Base-by-base conservation (phyloP, 2,888 invertebrate species). In the Microctonus aethiopoides region DNA sequence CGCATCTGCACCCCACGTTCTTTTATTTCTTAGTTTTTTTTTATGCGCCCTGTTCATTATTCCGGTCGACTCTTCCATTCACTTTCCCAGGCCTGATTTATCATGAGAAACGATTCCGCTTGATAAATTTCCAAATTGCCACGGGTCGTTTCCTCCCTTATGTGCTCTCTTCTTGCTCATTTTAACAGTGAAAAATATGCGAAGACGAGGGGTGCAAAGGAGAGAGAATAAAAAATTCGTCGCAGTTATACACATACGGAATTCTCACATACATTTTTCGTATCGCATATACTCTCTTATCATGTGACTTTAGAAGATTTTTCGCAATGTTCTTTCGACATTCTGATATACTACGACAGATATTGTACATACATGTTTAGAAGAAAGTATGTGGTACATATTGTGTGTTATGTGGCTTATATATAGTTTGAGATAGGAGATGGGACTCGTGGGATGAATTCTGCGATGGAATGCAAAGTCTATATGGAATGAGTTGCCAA, bases 41-140 rank as follows among this genome's bases (percentile, higher is more conserved):
- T 54, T 26, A 34, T 34, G 32, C 22, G 26, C 39, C 34, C 26
- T 46, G 10, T 62, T 41, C 64, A 54, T 65, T 68, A 68, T 54
- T 60, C 32, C 62, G 39, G 61, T 68, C 52, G 51, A 68, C 62
- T 61, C 51, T 41, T 62, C 41, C 68, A 68, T 62, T 68, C 52
- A 68, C 61, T 62, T 54, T 56, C 24, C 41, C 13, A 6, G 56
- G 20, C 54, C 39, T 61, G 59, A 68, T 68, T 68, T 68, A 62
- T 61, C 39, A 54, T 39, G 7, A 29, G 36, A 52, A 68, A 62
- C 54, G 54, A 64, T 64, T 61, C 22, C 54, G 34, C 60, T 61
- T 62, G 68, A 68, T 61, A 68, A 68, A 60, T 68, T 56, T 52
- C 22, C 56, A 62, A 68, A 68, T 68, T 54, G 62, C 52, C 36